These are phyloP conservation scores for Zeuzera pyrina DNA, from an alignment of 2,888 invertebrate species.

Conservation along the genomic window DNA sequence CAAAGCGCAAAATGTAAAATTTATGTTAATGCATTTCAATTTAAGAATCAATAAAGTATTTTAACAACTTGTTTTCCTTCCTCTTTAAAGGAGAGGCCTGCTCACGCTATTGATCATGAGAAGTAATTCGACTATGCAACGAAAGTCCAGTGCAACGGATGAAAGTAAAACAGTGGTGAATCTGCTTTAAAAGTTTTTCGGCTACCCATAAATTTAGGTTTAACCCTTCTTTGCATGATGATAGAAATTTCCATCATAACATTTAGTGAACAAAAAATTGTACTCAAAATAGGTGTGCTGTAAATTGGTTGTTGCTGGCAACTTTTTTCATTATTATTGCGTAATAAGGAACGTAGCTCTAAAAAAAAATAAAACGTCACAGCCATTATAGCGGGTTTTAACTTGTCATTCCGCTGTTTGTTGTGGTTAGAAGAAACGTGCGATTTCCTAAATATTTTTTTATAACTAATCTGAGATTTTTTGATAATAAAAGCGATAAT, in stretches of 20 bases:
- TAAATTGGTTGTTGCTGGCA: conserved; percentile 28
- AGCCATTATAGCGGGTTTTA: conserved; percentile 22
- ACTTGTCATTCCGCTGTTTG: conserved; percentile 24
- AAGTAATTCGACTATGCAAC: no score
- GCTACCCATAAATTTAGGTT: no score
- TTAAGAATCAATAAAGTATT: no score
- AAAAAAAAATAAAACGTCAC: conserved; percentile 23
- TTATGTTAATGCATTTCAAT: no score
- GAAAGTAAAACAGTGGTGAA: no score
- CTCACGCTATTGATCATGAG: no score
- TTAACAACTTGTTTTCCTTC: no score
- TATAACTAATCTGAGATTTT: conserved; percentile 17
- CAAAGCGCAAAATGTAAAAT: no score
- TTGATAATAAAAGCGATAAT: conserved; percentile 18
- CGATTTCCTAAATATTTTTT: conserved; percentile 17
- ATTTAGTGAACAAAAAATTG: conserved; percentile 24
- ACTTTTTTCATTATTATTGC: conserved; percentile 20
- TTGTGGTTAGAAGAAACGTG: conserved; percentile 21
- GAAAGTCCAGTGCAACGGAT: no score
- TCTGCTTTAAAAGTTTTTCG: no score
- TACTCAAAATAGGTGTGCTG: conserved; percentile 25
- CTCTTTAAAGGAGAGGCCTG: no score
- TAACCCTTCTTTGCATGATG: conserved; percentile 19
- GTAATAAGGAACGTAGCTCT: conserved; percentile 24
- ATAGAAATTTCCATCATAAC: conserved; percentile 23